A percentile compares a stretch with the other conserved stretches of the same genome.
Evolutionary conservation across 2,888 invertebrate genomes (phyloP).

Genomic region (Acrocyrtus sp.): DNA sequence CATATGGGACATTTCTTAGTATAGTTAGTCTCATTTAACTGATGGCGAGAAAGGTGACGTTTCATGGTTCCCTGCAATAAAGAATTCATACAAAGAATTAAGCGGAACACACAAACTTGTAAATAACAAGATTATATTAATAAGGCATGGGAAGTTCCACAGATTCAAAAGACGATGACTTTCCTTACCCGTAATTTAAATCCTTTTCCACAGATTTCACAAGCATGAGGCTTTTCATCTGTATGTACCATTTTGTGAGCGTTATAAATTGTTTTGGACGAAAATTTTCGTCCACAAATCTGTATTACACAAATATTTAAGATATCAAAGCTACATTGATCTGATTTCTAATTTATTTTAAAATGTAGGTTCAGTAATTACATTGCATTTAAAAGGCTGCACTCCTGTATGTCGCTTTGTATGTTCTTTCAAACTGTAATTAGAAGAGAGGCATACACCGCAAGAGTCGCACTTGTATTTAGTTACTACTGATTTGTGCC

Average conservation of each 20-base stretch:
- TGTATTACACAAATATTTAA: constrained; percentile 9
- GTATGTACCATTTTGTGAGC: constrained; percentile 30
- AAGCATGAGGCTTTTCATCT: constrained; percentile 20
- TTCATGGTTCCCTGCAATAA: constrained; percentile 20
- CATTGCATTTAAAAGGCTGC: constrained; percentile 23
- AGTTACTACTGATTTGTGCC: constrained; percentile 5
- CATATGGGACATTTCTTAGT: constrained; percentile 41
- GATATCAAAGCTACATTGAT: too few species aligned
- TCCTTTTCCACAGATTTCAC: constrained; percentile 31
- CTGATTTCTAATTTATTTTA: too few species aligned
- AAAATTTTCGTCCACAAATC: constrained; percentile 29
- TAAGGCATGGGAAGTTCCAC: too few species aligned
- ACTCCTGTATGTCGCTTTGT: constrained; percentile 28
- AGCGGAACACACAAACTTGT: too few species aligned
- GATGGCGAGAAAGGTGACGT: constrained; percentile 28
- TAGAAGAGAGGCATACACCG: constrained; percentile 22
- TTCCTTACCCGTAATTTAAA: constrained; percentile 29
- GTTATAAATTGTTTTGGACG: neutral
- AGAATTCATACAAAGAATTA: too few species aligned
- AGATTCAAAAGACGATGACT: too few species aligned
- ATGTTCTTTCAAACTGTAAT: constrained; percentile 30
- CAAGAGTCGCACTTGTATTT: constrained; percentile 30
- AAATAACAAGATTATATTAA: too few species aligned
- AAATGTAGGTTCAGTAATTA: too few species aligned
- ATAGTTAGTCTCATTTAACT: constrained; percentile 12